Evolutionary conservation across 2,113 vertebrate species (phyloP), one percentile per base, ranked within the genome.

Genomic region (Terrapene triunguis): DNA sequence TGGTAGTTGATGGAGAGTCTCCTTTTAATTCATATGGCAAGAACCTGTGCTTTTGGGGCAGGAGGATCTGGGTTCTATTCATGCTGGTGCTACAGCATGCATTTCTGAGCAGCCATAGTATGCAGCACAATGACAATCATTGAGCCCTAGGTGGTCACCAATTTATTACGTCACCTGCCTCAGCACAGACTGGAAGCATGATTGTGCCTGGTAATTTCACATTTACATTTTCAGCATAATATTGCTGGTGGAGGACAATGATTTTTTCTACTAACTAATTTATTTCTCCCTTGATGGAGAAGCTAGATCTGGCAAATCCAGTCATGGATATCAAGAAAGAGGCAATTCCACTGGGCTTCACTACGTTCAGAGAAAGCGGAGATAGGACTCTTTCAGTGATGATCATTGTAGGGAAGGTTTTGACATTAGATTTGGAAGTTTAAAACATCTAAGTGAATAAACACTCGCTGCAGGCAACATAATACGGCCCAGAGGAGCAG

Each of bases 21-120:
- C 10, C 25, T 42, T 0, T 50, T 14, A 72, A 72, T 21, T 72
- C 65, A 72, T n/a, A 22, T 11, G 65, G n/a, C n/a, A 72, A 72
- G n/a, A 38, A 21, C 8, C 35, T 69, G 65, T 38, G 17, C 5
- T 72, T 38, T 22, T 38, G n/a, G 78, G 3, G 4, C 0, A 1
- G 0, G 6, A 24, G 79, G 11, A 42, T 47, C 62, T 78, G 44
- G 69, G 69, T 55, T 38, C 69, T 55, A 4, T 10, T 4, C 10
- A 2, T 0, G 7, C 0, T 11, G 16, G 32, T 38, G 1, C 3
- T 1, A 3, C 12, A 42, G 25, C 65, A 2, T 72, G 65, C 65
- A 2, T 48, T 57, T 3, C 22, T 10, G 24, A 12, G 11, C 14
- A 48, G 50, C 78, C 42, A 88, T 65, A 2, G 38, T 57, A 27